Evolutionary conservation across 2,888 invertebrate species (phyloP).

Genomic region (Microchrysa polita): DNA sequence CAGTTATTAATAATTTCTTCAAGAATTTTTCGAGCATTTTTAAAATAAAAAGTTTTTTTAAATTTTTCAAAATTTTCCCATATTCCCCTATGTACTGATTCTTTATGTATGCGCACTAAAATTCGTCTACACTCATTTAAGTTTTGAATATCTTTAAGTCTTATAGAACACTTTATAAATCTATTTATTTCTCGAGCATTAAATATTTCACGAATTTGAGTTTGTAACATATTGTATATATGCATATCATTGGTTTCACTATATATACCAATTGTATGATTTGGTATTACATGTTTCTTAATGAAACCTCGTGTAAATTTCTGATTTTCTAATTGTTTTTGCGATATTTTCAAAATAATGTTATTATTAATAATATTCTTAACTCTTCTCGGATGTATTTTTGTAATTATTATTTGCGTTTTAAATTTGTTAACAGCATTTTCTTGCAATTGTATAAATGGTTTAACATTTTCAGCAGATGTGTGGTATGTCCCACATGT

Average conservation of each 20-base stretch:
- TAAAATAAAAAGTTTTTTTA: background rate
- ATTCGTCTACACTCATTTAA: background rate
- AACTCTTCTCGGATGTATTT: background rate
- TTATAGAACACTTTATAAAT: background rate
- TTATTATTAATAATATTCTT: background rate
- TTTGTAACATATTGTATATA: slow-evolving; percentile 11
- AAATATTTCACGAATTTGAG: background rate
- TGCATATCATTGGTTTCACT: slow-evolving; percentile 7
- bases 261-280: background rate
- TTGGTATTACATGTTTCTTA: background rate
- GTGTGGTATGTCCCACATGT: slow-evolving; percentile 9
- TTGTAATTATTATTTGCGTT: slow-evolving; percentile 20
- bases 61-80: background rate
- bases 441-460: background rate
- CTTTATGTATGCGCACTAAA: background rate
- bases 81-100: background rate
- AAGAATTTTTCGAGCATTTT: background rate
- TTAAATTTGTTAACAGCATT: slow-evolving; percentile 10
- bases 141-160: background rate
- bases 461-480: background rate
- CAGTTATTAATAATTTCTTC: background rate
- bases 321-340: background rate
- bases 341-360: background rate
- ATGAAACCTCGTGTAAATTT: background rate
- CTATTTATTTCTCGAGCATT: background rate